Evolutionary conservation across 2,888 invertebrate genomes (phyloP).

Genomic region (Punctoribates punctum): DNA sequence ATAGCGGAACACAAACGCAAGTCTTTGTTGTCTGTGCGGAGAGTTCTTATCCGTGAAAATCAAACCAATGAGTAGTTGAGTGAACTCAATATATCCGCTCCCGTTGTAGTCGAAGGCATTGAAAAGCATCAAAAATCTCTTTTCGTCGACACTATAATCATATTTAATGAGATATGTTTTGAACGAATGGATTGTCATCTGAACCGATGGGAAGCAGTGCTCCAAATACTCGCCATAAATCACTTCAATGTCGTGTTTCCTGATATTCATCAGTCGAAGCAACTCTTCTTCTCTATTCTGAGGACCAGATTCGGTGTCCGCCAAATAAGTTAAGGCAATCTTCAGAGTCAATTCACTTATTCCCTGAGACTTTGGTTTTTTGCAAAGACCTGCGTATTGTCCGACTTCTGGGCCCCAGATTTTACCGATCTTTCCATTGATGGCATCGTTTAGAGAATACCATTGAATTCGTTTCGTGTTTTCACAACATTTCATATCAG

Average conservation of each 20-base stretch:
- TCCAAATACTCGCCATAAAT: conserved; percentile 36
- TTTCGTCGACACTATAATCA: background rate
- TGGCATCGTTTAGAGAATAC: conserved; percentile 29
- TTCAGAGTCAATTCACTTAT: too few relatives aligned
- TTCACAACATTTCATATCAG: conserved; percentile 40
- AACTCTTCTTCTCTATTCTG: background rate
- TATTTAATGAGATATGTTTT: conserved; percentile 10
- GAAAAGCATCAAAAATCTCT: conserved; percentile 4
- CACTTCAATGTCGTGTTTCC: background rate
- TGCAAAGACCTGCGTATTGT: conserved; percentile 18
- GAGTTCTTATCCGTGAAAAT: conserved; percentile 15
- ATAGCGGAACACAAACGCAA: conserved; percentile 35
- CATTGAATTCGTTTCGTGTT: conserved; percentile 36
- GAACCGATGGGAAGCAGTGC: conserved; percentile 31
- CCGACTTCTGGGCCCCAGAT: conserved; percentile 45
- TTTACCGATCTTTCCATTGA: conserved; percentile 27
- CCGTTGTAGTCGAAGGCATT: conserved; percentile 27
- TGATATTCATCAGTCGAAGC: background rate
- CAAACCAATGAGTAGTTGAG: conserved; percentile 16
- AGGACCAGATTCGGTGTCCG: too few relatives aligned
- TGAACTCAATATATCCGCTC: conserved; percentile 21
- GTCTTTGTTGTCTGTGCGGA: background rate
- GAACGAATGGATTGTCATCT: conserved; percentile 35
- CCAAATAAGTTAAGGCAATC: too few relatives aligned
- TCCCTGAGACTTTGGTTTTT: background rate